Evolutionary conservation across 2,113 vertebrate genomes (phyloP).

Genomic region (Tetrao urogallus): DNA sequence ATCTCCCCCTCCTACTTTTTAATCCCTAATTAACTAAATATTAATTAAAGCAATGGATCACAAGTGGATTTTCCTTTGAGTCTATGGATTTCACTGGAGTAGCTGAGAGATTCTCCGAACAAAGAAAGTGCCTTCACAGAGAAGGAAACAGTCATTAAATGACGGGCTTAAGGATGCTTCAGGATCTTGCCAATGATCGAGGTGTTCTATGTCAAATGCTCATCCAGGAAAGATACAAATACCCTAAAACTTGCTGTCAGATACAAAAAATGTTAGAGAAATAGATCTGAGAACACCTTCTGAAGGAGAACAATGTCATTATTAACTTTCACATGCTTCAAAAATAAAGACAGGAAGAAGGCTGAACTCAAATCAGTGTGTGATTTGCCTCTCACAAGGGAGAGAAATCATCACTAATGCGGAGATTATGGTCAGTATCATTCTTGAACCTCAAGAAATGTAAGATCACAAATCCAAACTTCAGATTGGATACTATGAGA

Average conservation of each 20-base stretch:
- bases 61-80: background rate
- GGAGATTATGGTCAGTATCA: background rate
- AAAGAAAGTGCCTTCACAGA: background rate
- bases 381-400: background rate
- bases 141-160: background rate
- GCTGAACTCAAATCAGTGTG: background rate
- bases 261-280: background rate
- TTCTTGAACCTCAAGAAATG: background rate
- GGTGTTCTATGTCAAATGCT: background rate
- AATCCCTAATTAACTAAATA: background rate
- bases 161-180: background rate
- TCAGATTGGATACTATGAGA: background rate
- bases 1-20: no score
- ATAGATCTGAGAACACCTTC: background rate
- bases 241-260: background rate
- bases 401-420: background rate
- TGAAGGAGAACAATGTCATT: background rate
- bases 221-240: background rate
- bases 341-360: background rate
- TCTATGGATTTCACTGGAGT: background rate
- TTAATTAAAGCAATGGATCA: background rate
- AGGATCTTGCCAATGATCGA: background rate
- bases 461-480: background rate
- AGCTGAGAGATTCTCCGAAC: background rate
- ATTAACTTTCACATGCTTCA: background rate